Base-by-base conservation (phyloP, 1,140 invertebrate species). In the Drosophila nigrodunni region DNA sequence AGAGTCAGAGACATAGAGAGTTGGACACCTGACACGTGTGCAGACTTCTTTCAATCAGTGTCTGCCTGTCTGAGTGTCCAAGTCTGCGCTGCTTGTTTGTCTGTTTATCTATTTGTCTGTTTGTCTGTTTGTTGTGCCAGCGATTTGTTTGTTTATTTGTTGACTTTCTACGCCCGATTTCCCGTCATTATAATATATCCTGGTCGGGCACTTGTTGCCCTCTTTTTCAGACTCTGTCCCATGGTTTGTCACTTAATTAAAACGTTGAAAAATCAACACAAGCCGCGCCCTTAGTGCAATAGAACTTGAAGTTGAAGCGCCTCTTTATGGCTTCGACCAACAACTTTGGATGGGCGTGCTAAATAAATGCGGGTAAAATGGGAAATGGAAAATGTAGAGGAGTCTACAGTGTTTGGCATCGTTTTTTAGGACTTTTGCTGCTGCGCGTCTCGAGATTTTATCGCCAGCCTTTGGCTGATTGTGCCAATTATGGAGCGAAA, bases 401-500 rank as follows among this genome's bases (percentile, higher is more conserved):
- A 30, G 62, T 58, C 46, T 74, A 65, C 47, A 55, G 55, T 58
- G 37, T 21, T 30, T 54, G 34, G 67, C 68, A 71, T 64, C 68
- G 68, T 25, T 58, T 62, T 71, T 73, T 49, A 35, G 34, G 34
- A 25, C 54, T 74, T 69, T 37, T 50, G 41, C 58, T 21, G n/a
- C 49, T 39, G 50, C 67, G 46, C 65, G 73, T 75, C 67, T 65
- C 47, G 68, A 71, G 80, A 88, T 80, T 88, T 83, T 88, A 86
- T 86, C 85, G 85, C 70, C 52, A 80, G 74, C 73, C 83, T 73
- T 73, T 74, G 77, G 80, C 85, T 88, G 85, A 88, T 88, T 88
- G 85, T 89, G 85, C 85, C 85, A 88, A 88, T 88, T 88, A 88
- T 88, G 74, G 77, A 83, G 64, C 85, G 80, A 85, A 88, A 85